phyloP scores from a whole-genome alignment of 2,888 invertebrate species.

The Acleris laterana region DNA sequence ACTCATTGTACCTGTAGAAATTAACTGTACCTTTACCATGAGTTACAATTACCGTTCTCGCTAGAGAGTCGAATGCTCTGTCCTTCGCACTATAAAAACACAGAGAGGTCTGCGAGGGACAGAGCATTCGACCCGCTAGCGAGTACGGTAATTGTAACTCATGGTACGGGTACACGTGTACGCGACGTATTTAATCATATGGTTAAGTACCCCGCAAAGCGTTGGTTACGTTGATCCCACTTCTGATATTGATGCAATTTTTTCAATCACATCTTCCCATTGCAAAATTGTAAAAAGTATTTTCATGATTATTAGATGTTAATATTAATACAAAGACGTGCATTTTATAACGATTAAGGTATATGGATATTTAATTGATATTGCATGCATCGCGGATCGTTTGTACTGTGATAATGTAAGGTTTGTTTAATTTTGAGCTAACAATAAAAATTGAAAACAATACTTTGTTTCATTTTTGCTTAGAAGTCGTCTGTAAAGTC shows the following conservation, averaged over 20 bases:
- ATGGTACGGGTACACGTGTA: too few species aligned
- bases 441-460: constrained; percentile 29
- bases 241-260: constrained; percentile 4
- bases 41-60: too few species aligned
- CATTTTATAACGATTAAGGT: constrained; percentile 36
- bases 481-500: constrained; percentile 73
- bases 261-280: not conserved
- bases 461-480: constrained; percentile 17
- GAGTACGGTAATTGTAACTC: too few species aligned
- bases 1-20: too few species aligned
- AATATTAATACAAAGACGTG: constrained; percentile 35
- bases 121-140: too few species aligned
- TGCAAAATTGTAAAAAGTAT: constrained; percentile 24
- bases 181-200: too few species aligned
- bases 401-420: constrained; percentile 37
- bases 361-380: constrained; percentile 36
- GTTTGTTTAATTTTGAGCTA: constrained; percentile 35
- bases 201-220: too few species aligned
- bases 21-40: too few species aligned
- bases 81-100: too few species aligned
- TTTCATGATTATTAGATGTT: constrained; percentile 24
- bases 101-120: too few species aligned
- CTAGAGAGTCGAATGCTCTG: too few species aligned
- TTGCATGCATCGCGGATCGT: constrained; percentile 35
- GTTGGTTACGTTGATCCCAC: not conserved